These are phyloP conservation scores for Heliothis peltigera DNA, from an alignment of 2,888 invertebrate genomes.

Conservation along the genomic window DNA sequence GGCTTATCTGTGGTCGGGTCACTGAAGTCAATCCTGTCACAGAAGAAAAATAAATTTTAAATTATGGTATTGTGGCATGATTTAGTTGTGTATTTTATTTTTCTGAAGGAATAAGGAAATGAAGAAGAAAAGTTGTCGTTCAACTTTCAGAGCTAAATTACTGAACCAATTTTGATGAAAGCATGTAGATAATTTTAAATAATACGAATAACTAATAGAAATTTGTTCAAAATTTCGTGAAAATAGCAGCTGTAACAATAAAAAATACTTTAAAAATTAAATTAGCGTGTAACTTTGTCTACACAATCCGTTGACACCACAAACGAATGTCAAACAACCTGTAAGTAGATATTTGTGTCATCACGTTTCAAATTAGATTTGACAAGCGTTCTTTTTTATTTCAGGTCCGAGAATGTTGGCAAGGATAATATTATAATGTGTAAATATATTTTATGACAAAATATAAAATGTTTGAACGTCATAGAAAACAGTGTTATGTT, in stretches of 20 bases:
- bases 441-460: conserved; percentile 33
- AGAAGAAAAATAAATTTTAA: conserved; percentile 42
- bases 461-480: conserved; percentile 35
- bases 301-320: background rate
- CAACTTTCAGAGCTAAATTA: too few species aligned
- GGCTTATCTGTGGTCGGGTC: conserved; percentile 93
- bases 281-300: background rate
- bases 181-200: too few species aligned
- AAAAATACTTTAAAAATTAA: background rate
- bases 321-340: background rate
- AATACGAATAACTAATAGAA: too few species aligned
- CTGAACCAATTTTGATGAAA: too few species aligned
- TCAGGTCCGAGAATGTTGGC: conserved; percentile 18
- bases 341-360: background rate
- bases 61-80: background rate
- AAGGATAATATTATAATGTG: conserved; percentile 14
- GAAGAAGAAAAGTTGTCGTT: too few species aligned
- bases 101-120: too few species aligned
- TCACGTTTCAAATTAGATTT: conserved; percentile 8
- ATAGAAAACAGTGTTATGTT: conserved; percentile 16
- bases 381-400: conserved; percentile 18
- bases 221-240: too few species aligned
- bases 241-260: too few species aligned
- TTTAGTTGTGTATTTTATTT: too few species aligned
- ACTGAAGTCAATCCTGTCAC: conserved; percentile 94